These are phyloP conservation scores for Arctocebus calabarensis DNA, from an alignment of 2,797 vertebrate genomes.

Conservation along the genomic window DNA sequence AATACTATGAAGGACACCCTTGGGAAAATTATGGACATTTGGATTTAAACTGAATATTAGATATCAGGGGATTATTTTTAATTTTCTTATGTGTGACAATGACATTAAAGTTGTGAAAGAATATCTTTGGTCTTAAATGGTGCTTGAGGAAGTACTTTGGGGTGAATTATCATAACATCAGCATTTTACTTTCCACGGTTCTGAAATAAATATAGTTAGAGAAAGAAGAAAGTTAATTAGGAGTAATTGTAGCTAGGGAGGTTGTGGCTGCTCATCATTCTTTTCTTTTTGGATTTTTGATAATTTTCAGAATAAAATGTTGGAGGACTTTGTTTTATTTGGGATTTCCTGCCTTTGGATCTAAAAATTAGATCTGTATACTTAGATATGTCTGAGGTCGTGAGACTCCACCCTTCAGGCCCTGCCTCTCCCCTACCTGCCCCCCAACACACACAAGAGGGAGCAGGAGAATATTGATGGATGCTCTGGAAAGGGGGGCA, in stretches of 20 bases:
- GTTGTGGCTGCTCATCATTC: not conserved
- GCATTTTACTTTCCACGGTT: not conserved
- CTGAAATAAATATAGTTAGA: conserved; percentile 12
- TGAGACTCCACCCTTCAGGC: rapidly evolving
- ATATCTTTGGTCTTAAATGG: not conserved
- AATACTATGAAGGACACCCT: not conserved
- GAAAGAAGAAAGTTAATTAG: not conserved
- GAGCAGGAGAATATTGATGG: not conserved
- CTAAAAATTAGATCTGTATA: not conserved
- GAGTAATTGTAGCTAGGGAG: not conserved
- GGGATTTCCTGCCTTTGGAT: not conserved
- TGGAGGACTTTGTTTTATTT: not conserved
- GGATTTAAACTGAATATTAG: not conserved
- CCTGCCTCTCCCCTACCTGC: not conserved
- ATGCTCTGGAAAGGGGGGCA: rapidly evolving
- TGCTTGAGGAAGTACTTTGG: not conserved
- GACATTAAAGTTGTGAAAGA: not conserved
- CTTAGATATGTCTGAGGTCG: not conserved
- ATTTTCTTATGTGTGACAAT: not conserved
- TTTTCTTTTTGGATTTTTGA: conserved; percentile 1
- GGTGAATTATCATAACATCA: not conserved
- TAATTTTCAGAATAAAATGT: conserved; percentile 8
- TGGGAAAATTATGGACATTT: not conserved
- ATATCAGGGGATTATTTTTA: not conserved
- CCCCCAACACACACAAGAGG: rapidly evolving